Conservation (phyloP, 2,888 invertebrate genomes). For the Synergus gifuensis region DNA sequence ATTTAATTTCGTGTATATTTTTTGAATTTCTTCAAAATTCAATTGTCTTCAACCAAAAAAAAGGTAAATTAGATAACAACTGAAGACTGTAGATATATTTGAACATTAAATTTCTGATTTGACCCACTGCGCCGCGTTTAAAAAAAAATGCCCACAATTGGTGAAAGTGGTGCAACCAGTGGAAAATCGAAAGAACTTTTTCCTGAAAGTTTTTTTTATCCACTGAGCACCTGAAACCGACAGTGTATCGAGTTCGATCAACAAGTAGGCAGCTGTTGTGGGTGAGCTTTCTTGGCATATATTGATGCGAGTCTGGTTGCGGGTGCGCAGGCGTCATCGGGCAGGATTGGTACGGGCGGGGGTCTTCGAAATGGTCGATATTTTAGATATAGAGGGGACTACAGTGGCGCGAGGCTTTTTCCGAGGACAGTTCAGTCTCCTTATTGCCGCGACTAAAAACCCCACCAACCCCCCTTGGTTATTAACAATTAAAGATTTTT, state of each 20-base stretch:
- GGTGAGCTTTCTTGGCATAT: constrained; percentile 57
- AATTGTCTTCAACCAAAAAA: too few relatives aligned
- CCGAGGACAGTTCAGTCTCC: constrained; percentile 63
- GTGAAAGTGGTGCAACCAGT: too few relatives aligned
- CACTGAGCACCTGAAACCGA: constrained; percentile 2
- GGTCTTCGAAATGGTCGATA: constrained; percentile 75
- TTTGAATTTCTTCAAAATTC: too few relatives aligned
- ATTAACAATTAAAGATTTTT: constrained; percentile 33
- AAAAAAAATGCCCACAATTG: too few relatives aligned
- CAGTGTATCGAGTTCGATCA: constrained; percentile 45
- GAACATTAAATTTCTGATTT: too few relatives aligned
- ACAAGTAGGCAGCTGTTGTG: constrained; percentile 51
- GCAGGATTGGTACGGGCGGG: constrained; percentile 69
- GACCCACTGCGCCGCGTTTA: too few relatives aligned
- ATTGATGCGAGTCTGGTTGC: constrained; percentile 68
- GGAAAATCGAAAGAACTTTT: too few relatives aligned
- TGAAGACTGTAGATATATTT: too few relatives aligned
- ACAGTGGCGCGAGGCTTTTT: constrained; percentile 73
- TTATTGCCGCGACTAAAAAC: constrained; percentile 57
- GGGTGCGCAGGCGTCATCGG: constrained; percentile 68
- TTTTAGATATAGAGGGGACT: constrained; percentile 71
- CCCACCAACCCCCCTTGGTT: constrained; percentile 42
- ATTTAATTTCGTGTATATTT: too few relatives aligned
- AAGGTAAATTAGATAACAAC: too few relatives aligned
- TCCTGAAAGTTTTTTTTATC: too few relatives aligned